Conservation (phyloP, 1,140 invertebrate genomes). For the Onthophagus taurus region DNA sequence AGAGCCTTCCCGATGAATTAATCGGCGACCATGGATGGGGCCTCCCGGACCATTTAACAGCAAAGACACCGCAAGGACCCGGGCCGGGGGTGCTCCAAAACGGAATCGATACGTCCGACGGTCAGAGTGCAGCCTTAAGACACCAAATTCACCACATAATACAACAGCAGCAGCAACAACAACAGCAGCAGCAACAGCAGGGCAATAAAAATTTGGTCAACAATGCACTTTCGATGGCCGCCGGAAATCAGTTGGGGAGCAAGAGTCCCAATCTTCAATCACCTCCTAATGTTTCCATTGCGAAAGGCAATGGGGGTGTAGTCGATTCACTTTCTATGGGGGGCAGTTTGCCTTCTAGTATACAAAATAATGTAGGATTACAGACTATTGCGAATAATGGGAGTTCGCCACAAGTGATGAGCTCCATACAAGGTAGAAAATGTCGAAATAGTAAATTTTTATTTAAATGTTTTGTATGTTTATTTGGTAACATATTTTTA, state of each 20-base stretch:
- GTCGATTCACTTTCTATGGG: constrained; percentile 47
- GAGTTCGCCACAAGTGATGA: constrained; percentile 51
- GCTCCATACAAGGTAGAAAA: constrained; percentile 50
- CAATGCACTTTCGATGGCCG: constrained; percentile 55
- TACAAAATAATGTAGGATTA: constrained; percentile 45
- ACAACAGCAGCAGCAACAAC: constrained; percentile 41
- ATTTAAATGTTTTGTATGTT: background rate
- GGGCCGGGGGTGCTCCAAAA: constrained; percentile 52
- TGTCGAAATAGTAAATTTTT: background rate
- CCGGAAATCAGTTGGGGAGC: constrained; percentile 59
- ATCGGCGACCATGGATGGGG: constrained; percentile 62
- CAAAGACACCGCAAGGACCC: constrained; percentile 63
- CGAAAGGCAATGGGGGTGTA: constrained; percentile 41
- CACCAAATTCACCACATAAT: constrained; percentile 55
- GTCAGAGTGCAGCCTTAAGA: constrained; percentile 24
- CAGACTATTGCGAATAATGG: constrained; percentile 52
- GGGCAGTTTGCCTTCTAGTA: constrained; percentile 50
- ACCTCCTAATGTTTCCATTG: constrained; percentile 57
- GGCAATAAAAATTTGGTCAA: constrained; percentile 63
- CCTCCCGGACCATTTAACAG: constrained; percentile 44
- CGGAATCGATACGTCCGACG: constrained; percentile 35
- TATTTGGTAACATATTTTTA: background rate
- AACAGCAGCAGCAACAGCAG: constrained; percentile 47
- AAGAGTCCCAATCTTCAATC: constrained; percentile 75
- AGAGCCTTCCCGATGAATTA: constrained; percentile 87